Percentiles rank a stretch among this genome's conserved stretches.
Evolutionary conservation across 2,113 vertebrate genomes (phyloP).

Genomic region (Suricata suricatta): DNA sequence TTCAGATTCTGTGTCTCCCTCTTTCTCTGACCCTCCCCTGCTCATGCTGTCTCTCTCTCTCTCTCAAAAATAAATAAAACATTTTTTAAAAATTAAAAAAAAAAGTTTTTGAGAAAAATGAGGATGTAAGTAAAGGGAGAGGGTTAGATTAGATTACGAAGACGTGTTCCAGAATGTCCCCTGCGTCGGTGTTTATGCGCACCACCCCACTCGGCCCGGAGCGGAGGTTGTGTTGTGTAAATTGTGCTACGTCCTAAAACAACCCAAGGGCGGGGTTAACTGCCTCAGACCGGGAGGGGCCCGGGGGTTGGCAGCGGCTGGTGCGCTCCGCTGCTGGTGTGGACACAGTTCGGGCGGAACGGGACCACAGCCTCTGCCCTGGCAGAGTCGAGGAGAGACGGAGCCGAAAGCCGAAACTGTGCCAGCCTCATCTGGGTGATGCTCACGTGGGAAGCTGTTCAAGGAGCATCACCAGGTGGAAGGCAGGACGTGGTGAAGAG

Average conservation of each 20-base stretch:
- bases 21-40: no score
- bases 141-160: no score
- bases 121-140: not conserved
- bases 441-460: not conserved
- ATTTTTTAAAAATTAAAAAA: no score
- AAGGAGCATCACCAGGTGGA: not conserved
- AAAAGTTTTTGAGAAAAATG: not conserved
- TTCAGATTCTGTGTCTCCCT: no score
- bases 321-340: not conserved
- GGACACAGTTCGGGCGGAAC: not conserved
- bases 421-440: not conserved
- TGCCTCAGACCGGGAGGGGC: not conserved
- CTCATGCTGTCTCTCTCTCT: no score
- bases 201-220: accelerated
- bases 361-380: not conserved
- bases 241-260: accelerated
- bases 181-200: not conserved
- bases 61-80: no score
- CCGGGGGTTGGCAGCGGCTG: not conserved
- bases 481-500: accelerated
- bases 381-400: not conserved
- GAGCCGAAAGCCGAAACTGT: not conserved
- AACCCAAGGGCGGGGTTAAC: no score
- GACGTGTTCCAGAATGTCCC: not conserved
- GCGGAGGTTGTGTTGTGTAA: not conserved